Base-by-base conservation (phyloP, 2,888 invertebrate species). In the Parthenolecanium corni region DNA sequence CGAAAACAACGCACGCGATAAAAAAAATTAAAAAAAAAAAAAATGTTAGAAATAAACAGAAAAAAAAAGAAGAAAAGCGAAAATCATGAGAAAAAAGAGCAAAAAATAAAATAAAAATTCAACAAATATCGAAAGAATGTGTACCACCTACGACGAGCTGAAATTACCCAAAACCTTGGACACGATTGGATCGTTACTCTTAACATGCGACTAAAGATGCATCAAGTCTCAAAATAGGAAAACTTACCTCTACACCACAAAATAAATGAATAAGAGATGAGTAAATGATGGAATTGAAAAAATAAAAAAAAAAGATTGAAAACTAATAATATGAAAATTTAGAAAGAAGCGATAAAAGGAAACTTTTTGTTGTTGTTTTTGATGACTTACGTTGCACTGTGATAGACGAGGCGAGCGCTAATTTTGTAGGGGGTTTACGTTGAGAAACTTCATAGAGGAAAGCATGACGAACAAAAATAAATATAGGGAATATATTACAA, bases 371-470 rank as follows among this genome's bases (percentile, higher is more conserved):
- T n/a, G n/a, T n/a, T n/a, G n/a, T n/a, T n/a, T 14, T 16, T 14
- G 46, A 56, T 40, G 23, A 58, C 58, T 58, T 58, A 58, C 58
- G 58, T 58, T 58, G 58, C 20, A 58, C 58, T 18, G 58, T 58
- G 31, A 68, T 67, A 31, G 69, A 67, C 64, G 69, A 66, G 52
- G 64, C 66, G 58, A 70, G 68, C 66, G 69, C 67, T 65, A 70
- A 69, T 67, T 70, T 68, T 63, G 69, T 70, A 64, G 70, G 70
- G 69, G 70, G 69, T 69, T 70, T 70, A 67, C 70, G 70, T 65
- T 69, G 68, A 66, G 70, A 69, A 65, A 68, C 70, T 70, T 68
- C 54, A 42, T 20, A 12, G 31, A 23, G 12, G 52, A 46, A 63
- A 63, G 63, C 63, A 63, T 63, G 63, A 11, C 21, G 24, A 21